Percentiles rank a stretch among this genome's conserved stretches.
phyloP scores from a whole-genome alignment of 2,797 vertebrate species.

The Chiroxiphia lanceolata region DNA sequence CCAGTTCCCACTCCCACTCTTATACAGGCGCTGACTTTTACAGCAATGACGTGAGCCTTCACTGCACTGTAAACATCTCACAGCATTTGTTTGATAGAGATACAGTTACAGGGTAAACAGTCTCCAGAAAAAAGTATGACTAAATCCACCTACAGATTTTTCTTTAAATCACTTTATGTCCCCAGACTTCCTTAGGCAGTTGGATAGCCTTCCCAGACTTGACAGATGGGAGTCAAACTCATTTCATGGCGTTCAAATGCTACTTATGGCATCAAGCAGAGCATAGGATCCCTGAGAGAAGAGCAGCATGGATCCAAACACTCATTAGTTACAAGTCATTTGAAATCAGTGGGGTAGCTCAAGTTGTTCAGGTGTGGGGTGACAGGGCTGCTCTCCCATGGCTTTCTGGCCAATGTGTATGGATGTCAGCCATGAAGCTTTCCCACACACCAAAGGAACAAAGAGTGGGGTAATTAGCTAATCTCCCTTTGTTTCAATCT shows the following conservation, averaged over 20 bases:
- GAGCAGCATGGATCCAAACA: accelerated
- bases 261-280: background rate
- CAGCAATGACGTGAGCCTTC: background rate
- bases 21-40: background rate
- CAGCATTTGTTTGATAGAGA: background rate
- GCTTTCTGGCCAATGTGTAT: background rate
- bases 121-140: background rate
- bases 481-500: slow-evolving; percentile 25
- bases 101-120: slow-evolving; percentile 24
- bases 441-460: slow-evolving; percentile 11
- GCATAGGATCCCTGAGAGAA: background rate
- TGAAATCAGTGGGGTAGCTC: background rate
- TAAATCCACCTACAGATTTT: background rate
- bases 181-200: background rate
- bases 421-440: background rate
- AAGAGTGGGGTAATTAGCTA: slow-evolving; percentile 30
- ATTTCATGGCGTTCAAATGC: background rate
- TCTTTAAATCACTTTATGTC: background rate
- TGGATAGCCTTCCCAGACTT: background rate
- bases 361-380: background rate
- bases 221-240: slow-evolving; percentile 14
- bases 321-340: background rate
- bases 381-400: background rate
- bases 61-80: background rate
- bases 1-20: background rate